These are phyloP conservation scores for Thryonomys swinderianus DNA, from an alignment of 2,113 vertebrate genomes.

Conservation along the genomic window DNA sequence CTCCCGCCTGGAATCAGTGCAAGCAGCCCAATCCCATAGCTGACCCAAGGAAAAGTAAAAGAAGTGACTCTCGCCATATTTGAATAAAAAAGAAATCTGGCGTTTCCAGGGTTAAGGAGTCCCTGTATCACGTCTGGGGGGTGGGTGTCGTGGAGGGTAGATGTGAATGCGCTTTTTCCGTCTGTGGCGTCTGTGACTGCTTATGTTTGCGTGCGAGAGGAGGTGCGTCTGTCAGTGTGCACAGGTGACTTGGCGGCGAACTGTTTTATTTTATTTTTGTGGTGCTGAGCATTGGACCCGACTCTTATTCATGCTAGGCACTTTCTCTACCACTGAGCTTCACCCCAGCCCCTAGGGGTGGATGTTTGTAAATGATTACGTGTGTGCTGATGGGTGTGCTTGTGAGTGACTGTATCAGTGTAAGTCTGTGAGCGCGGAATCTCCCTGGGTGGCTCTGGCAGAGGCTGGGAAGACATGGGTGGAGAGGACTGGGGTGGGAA, in stretches of 20 bases:
- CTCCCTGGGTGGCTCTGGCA: background rate
- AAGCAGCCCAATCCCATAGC: background rate
- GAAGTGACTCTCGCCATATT: background rate
- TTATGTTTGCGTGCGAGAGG: background rate
- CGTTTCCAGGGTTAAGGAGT: conserved; percentile 25
- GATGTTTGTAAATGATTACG: background rate
- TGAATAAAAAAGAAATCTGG: conserved; percentile 2
- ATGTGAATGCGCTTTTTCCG: background rate
- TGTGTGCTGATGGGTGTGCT: background rate
- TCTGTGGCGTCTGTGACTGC: background rate
- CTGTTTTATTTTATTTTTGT: background rate
- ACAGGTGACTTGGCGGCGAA: background rate
- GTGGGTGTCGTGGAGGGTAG: background rate
- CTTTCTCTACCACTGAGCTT: background rate
- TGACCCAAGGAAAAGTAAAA: conserved; percentile 6
- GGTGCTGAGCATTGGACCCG: background rate
- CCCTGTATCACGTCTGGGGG: background rate
- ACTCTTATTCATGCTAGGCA: background rate
- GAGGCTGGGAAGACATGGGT: background rate
- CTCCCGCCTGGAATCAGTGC: background rate
- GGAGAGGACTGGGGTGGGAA: background rate
- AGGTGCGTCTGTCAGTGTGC: background rate
- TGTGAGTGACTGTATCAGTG: background rate
- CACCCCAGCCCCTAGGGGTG: background rate
- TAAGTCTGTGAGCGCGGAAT: background rate